Conservation (phyloP, 2,113 vertebrate species). For the Pagrus major region DNA sequence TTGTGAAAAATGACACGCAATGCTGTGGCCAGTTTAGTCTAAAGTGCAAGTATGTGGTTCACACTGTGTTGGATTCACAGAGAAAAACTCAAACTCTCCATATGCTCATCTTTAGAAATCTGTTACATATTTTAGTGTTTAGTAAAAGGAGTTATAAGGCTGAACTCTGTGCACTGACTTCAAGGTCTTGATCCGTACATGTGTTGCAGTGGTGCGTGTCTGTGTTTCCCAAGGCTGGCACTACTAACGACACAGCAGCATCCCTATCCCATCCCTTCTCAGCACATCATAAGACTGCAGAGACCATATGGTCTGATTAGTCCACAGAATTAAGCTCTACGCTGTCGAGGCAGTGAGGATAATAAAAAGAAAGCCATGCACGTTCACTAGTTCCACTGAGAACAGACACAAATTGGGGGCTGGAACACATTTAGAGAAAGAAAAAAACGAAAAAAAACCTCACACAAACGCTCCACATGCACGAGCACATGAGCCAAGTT, state of each 20-base stretch:
- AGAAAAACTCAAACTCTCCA: not conserved
- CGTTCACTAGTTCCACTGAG: constrained; percentile 33
- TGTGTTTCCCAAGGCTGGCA: constrained; percentile 50
- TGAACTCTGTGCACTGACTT: constrained; percentile 34
- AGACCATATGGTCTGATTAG: constrained; percentile 79
- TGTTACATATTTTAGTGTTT: constrained; percentile 25
- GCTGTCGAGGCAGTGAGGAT: constrained; percentile 59
- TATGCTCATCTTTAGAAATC: not conserved
- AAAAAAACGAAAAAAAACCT: constrained; percentile 2
- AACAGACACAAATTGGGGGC: constrained; percentile 63
- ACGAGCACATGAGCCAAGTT: constrained; percentile 14
- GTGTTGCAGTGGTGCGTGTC: constrained; percentile 39
- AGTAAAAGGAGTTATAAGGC: constrained; percentile 21
- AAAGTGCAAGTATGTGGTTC: not conserved
- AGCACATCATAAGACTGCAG: constrained; percentile 69
- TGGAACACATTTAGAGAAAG: constrained; percentile 11
- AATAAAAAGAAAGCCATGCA: constrained; percentile 24
- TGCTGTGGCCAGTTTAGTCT: not conserved
- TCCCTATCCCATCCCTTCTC: constrained; percentile 61
- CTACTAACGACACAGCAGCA: constrained; percentile 52
- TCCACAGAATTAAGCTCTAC: constrained; percentile 70
- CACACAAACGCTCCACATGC: constrained; percentile 11
- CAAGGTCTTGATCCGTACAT: constrained; percentile 57
- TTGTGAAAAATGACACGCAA: constrained; percentile 40
- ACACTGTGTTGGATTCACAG: not conserved